phyloP scores from a whole-genome alignment of 64 coral and sea anemone genomes.

The Trachythela sp. region DNA sequence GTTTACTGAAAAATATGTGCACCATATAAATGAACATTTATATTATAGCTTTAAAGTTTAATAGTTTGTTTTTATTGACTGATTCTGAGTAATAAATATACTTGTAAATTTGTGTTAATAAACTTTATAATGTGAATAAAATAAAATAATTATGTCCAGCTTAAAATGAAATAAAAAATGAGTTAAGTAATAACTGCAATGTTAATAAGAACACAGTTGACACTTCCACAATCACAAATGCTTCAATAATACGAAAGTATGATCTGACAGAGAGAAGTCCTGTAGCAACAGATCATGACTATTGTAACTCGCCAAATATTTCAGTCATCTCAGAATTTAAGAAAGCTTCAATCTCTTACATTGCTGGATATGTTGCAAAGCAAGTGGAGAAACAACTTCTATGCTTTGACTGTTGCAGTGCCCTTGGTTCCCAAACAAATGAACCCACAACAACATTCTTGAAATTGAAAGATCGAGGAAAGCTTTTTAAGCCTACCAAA shows the following conservation, averaged over 20 bases:
- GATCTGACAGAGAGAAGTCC: background rate
- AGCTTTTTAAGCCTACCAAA: background rate
- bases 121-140: no score
- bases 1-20: no score
- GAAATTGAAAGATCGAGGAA: background rate
- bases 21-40: no score
- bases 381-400: background rate
- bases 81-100: no score
- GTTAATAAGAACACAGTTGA: background rate
- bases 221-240: background rate
- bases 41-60: no score
- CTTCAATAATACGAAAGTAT: background rate
- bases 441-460: background rate
- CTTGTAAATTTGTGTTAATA: no score
- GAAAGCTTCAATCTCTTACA: background rate
- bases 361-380: conserved; percentile 9
- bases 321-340: background rate
- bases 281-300: background rate
- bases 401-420: background rate
- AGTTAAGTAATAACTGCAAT: no score
- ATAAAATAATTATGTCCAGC: no score
- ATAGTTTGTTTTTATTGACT: no score
- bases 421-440: background rate
- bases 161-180: no score
- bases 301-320: background rate